Percentiles rank a stretch among this genome's conserved stretches.
Conservation (phyloP, 2,888 invertebrate species). For the Cartodere bifasciata region DNA sequence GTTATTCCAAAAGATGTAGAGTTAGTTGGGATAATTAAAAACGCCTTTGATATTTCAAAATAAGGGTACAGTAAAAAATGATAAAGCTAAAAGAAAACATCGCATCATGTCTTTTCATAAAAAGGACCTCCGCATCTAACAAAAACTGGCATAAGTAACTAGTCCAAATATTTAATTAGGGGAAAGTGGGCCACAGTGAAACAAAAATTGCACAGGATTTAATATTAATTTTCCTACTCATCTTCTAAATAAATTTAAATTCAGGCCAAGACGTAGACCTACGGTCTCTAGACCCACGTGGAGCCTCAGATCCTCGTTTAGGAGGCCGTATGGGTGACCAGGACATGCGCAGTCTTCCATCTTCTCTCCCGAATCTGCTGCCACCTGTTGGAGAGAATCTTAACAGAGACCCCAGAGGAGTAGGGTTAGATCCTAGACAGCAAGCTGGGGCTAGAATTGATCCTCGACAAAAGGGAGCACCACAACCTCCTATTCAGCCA, state of each 20-base stretch:
- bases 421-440: slow-evolving; percentile 48
- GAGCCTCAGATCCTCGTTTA: slow-evolving; percentile 36
- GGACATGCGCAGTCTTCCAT: slow-evolving; percentile 56
- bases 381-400: slow-evolving; percentile 28
- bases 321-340: slow-evolving; percentile 52
- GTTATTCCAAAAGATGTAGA: slow-evolving; percentile 8
- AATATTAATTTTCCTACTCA: too few species aligned
- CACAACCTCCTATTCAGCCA: slow-evolving; percentile 18
- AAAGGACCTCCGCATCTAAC: too few species aligned
- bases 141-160: too few species aligned
- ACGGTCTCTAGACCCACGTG: slow-evolving; percentile 40
- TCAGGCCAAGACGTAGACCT: slow-evolving; percentile 48
- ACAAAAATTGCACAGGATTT: too few species aligned
- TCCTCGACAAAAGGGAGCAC: slow-evolving; percentile 45
- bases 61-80: too few species aligned
- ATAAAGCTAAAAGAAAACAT: too few species aligned
- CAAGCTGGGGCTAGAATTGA: slow-evolving; percentile 42
- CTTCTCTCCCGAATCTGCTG: slow-evolving; percentile 22
- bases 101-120: too few species aligned
- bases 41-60: too few species aligned
- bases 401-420: slow-evolving; percentile 28
- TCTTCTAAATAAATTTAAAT: too few species aligned
- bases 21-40: too few species aligned
- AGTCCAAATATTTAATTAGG: too few species aligned
- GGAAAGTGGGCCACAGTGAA: too few species aligned